Evolutionary conservation across 2,113 vertebrate species (phyloP).

Genomic region (Lampris megalopsis): DNA sequence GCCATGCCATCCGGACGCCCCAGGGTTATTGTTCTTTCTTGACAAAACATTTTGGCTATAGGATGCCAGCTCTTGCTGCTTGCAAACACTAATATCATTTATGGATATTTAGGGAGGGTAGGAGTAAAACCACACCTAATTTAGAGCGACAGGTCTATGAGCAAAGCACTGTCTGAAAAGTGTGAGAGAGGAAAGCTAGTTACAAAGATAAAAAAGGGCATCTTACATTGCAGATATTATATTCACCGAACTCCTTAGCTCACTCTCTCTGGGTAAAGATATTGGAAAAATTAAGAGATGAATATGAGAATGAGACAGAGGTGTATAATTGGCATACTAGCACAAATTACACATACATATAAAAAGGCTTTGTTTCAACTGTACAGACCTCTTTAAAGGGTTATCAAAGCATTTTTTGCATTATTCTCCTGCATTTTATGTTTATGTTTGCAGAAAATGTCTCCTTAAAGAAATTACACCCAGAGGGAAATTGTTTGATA

Average conservation of each 20-base stretch:
- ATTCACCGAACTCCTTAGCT: conserved; percentile 70
- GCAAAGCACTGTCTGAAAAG: conserved; percentile 7
- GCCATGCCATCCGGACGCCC: too few species aligned
- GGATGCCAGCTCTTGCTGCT: not conserved
- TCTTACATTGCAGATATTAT: conserved; percentile 79
- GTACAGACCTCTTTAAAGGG: too few species aligned
- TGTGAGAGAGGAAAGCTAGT: not conserved
- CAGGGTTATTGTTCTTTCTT: not conserved
- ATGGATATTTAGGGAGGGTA: not conserved
- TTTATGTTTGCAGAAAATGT: not conserved
- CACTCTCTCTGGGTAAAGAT: conserved; percentile 73
- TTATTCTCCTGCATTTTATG: not conserved
- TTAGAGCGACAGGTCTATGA: not conserved
- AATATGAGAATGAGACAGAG: not conserved
- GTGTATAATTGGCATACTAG: not conserved
- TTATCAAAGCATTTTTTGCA: not conserved
- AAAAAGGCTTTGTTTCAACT: not conserved
- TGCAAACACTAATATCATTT: not conserved
- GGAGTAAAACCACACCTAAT: not conserved
- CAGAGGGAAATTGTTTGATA: not conserved
- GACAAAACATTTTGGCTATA: not conserved
- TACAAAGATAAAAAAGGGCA: conserved; percentile 3
- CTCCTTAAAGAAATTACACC: not conserved
- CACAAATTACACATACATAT: not conserved
- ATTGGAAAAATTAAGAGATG: conserved; percentile 14